Percentiles rank a stretch among this genome's conserved stretches.
These are phyloP conservation scores for Ornithorhynchus anatinus DNA, from an alignment of 2,113 vertebrate species.

Conservation along the genomic window DNA sequence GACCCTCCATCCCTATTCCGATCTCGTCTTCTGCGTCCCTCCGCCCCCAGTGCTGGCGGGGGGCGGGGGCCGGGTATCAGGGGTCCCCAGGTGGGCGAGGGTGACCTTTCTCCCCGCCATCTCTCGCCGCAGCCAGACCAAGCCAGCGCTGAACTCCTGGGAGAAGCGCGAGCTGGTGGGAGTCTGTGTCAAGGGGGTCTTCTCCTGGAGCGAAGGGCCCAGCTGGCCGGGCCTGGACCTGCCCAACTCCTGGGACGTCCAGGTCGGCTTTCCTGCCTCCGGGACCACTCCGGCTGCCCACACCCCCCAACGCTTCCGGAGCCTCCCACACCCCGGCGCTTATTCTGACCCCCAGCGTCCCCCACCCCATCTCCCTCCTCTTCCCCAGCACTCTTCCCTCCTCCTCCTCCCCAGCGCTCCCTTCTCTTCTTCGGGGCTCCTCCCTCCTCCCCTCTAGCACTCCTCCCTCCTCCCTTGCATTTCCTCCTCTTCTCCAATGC, in stretches of 20 bases:
- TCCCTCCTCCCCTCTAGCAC: no score
- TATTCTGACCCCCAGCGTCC: no score
- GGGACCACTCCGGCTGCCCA: no score
- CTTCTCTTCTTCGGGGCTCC: no score
- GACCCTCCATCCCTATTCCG: neutral
- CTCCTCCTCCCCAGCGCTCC: no score
- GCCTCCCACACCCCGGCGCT: neutral
- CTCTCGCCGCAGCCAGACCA: conserved; percentile 6
- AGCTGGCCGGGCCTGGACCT: conserved; percentile 39
- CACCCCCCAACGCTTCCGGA: neutral
- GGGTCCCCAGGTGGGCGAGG: no score
- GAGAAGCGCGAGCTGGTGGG: conserved; percentile 34
- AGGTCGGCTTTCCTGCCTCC: conserved; percentile 12
- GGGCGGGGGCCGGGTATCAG: neutral
- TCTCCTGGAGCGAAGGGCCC: conserved; percentile 39
- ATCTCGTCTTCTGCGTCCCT: no score
- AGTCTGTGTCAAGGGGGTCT: conserved; percentile 41
- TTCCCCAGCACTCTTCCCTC: no score
- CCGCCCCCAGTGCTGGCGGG: neutral
- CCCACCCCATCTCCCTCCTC: no score
- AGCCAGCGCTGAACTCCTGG: neutral
- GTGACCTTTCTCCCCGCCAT: neutral
- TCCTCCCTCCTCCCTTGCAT: no score
- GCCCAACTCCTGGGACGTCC: neutral
- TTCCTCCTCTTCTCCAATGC: no score